Evolutionary conservation across 2,113 vertebrate species (phyloP).

Genomic region (Charina bottae): DNA sequence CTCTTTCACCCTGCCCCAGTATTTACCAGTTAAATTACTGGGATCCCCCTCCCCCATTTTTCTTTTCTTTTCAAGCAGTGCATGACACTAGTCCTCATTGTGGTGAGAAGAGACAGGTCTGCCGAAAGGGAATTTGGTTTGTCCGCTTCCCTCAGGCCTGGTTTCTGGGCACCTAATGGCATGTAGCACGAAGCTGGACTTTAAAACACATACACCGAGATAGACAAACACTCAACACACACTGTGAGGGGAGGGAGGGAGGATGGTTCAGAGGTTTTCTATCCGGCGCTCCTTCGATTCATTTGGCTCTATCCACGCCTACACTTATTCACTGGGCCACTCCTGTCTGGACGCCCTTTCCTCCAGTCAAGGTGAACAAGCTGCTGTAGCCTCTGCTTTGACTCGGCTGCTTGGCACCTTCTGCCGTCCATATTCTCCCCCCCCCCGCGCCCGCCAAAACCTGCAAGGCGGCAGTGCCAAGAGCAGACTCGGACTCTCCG

Average conservation of each 20-base stretch:
- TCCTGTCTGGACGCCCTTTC: conserved; percentile 12
- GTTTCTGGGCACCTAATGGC: neutral
- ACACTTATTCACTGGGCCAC: neutral
- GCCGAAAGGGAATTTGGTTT: neutral
- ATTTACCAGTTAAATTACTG: neutral
- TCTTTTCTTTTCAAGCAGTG: neutral
- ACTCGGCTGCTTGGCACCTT: neutral
- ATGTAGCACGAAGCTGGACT: neutral
- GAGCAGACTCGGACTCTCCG: neutral
- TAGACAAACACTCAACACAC: neutral
- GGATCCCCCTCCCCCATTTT: neutral
- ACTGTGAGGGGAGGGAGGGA: neutral
- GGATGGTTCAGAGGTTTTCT: neutral
- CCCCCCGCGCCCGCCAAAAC: neutral
- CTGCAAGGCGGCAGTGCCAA: neutral
- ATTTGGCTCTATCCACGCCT: neutral
- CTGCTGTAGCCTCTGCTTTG: neutral
- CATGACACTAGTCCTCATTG: neutral
- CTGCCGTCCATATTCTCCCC: neutral
- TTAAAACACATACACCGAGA: neutral
- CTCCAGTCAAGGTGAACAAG: neutral
- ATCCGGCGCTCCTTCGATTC: neutral
- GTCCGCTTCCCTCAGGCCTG: neutral
- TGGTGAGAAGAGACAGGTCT: neutral
- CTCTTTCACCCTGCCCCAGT: neutral